These are phyloP conservation scores for Nudaria mundana DNA, from an alignment of 2,888 invertebrate genomes.

Conservation along the genomic window DNA sequence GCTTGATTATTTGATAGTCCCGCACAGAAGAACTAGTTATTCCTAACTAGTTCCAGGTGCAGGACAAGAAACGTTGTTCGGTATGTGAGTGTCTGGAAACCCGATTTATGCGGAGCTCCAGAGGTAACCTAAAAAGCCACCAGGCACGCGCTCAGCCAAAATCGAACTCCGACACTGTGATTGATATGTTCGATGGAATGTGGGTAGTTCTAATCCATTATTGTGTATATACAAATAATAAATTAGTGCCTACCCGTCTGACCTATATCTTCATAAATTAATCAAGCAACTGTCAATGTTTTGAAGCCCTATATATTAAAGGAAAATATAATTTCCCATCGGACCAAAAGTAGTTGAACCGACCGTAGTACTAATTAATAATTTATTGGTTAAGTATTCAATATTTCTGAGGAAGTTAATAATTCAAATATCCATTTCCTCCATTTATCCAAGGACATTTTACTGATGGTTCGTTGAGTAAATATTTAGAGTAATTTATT, in stretches of 20 bases:
- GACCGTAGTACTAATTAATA: slow-evolving; percentile 15
- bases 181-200: too few species aligned
- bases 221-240: too few species aligned
- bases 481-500: background rate
- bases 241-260: background rate
- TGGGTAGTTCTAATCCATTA: too few species aligned
- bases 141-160: too few species aligned
- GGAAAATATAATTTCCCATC: slow-evolving; percentile 33
- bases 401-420: slow-evolving; percentile 16
- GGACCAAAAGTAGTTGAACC: slow-evolving; percentile 16
- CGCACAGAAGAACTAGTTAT: too few species aligned
- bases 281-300: slow-evolving; percentile 28
- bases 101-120: too few species aligned
- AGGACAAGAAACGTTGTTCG: too few species aligned
- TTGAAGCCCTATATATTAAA: slow-evolving; percentile 37
- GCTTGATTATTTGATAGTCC: too few species aligned
- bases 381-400: slow-evolving; percentile 26
- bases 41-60: too few species aligned
- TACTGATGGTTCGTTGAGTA: background rate
- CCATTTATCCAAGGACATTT: background rate
- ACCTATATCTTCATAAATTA: slow-evolving; percentile 9
- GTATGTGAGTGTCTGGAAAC: too few species aligned
- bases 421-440: slow-evolving; percentile 2
- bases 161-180: too few species aligned
- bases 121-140: too few species aligned